Conservation (phyloP, 1,140 invertebrate genomes). For the Ceratoteleas bidentatus region DNA sequence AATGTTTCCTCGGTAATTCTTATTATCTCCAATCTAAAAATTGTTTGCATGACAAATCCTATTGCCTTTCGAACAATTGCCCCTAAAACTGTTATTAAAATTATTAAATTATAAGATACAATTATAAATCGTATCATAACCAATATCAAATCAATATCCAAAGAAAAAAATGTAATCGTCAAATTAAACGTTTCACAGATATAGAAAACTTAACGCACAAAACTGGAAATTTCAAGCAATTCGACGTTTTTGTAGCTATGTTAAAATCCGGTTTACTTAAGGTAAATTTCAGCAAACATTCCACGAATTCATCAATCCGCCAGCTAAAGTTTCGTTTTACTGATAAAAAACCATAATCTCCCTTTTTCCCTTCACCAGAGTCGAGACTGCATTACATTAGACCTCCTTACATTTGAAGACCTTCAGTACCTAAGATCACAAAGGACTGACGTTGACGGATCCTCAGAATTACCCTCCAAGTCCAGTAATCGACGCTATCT, state of each 20-base stretch:
- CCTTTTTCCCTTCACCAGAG: constrained; percentile 65
- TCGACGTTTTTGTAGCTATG: constrained; percentile 81
- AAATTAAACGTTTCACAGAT: constrained; percentile 73
- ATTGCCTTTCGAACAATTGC: too few species aligned
- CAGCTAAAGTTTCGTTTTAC: neutral
- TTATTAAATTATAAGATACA: too few species aligned
- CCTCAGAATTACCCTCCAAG: constrained; percentile 39
- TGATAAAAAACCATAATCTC: neutral
- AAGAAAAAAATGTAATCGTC: neutral
- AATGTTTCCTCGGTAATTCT: too few species aligned
- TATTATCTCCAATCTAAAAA: too few species aligned
- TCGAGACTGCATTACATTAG: constrained; percentile 76
- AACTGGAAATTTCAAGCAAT: constrained; percentile 82
- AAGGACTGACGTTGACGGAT: constrained; percentile 40
- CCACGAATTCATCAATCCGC: neutral
- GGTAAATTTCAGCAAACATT: constrained; percentile 66
- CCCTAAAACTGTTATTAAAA: too few species aligned
- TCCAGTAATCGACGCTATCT: constrained; percentile 74
- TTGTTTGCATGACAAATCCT: too few species aligned
- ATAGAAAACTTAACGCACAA: constrained; percentile 82
- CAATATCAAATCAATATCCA: too few species aligned
- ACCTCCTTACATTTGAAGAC: constrained; percentile 78
- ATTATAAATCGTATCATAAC: too few species aligned
- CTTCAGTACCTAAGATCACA: constrained; percentile 71
- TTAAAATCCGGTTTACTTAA: constrained; percentile 81